Percentiles rank a stretch among this genome's conserved stretches.
Evolutionary conservation across 2,797 vertebrate species (phyloP).

Genomic region (Iguana delicatissima): DNA sequence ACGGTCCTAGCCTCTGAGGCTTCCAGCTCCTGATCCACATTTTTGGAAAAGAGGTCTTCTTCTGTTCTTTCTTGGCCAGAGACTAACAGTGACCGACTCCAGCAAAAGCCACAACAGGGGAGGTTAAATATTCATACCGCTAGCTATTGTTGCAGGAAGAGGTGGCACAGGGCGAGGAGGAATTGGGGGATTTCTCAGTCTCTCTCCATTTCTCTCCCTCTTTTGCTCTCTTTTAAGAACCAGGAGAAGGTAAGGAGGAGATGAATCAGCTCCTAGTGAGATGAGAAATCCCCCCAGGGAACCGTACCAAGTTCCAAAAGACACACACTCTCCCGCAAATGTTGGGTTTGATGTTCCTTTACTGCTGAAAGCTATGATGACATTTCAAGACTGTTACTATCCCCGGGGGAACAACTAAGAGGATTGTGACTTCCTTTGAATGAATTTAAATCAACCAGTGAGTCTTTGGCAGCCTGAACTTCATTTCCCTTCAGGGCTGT

Average conservation of each 20-base stretch:
- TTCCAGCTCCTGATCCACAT: background rate
- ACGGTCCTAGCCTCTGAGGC: background rate
- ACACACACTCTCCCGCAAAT: background rate
- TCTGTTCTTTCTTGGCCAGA: background rate
- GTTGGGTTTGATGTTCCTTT: constrained; percentile 13
- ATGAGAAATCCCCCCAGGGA: background rate
- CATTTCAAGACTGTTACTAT: background rate
- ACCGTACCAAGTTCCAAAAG: background rate
- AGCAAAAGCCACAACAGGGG: background rate
- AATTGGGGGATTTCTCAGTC: background rate
- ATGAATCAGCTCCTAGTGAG: background rate
- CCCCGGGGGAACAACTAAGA: background rate
- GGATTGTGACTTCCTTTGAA: constrained; percentile 10
- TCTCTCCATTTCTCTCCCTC: background rate
- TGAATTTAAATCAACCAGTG: constrained; percentile 9
- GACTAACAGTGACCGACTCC: background rate
- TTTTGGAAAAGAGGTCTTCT: background rate
- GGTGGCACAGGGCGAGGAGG: too few species aligned
- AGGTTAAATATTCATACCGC: too few species aligned
- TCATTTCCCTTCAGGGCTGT: background rate
- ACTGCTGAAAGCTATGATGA: constrained; percentile 6
- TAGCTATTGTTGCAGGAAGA: background rate
- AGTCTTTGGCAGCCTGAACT: background rate
- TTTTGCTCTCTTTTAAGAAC: background rate
- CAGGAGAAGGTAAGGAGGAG: background rate